Evolutionary conservation across 2,888 invertebrate genomes (phyloP).

Genomic region (Leptogaster cylindrica): DNA sequence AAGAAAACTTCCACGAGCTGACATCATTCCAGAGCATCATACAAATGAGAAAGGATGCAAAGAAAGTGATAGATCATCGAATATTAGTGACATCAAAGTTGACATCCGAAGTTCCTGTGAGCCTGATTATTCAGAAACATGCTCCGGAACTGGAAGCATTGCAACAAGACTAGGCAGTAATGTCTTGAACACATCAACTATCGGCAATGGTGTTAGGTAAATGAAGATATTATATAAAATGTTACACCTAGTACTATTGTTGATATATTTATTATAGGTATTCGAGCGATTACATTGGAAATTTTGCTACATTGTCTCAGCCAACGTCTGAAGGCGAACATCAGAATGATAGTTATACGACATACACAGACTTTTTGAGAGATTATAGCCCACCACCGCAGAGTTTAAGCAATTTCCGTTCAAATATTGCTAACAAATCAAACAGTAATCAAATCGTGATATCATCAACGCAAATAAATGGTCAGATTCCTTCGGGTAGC

Average conservation of each 20-base stretch:
- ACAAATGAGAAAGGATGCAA: slow-evolving; percentile 69
- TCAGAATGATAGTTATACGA: slow-evolving; percentile 84
- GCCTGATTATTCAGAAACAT: slow-evolving; percentile 69
- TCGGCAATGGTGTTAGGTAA: slow-evolving; percentile 24
- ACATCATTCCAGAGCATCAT: slow-evolving; percentile 68
- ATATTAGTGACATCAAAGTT: slow-evolving; percentile 89
- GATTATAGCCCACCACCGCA: slow-evolving; percentile 84
- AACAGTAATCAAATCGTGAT: slow-evolving; percentile 29
- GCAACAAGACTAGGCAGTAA: slow-evolving; percentile 62
- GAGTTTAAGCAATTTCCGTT: slow-evolving; percentile 55
- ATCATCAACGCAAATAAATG: slow-evolving; percentile 47
- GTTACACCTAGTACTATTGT: background rate
- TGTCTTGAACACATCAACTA: slow-evolving; percentile 51
- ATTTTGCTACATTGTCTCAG: slow-evolving; percentile 52
- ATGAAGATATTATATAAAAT: background rate
- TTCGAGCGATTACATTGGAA: slow-evolving; percentile 59
- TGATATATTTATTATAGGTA: slow-evolving; percentile 52
- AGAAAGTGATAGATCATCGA: slow-evolving; percentile 87
- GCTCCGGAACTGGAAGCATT: slow-evolving; percentile 66
- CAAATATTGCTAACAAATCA: slow-evolving; percentile 25
- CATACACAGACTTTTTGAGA: slow-evolving; percentile 86
- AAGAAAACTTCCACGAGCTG: slow-evolving; percentile 60
- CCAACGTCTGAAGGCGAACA: slow-evolving; percentile 64
- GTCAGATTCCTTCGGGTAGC: slow-evolving; percentile 49
- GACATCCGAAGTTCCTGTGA: slow-evolving; percentile 71